Evolutionary conservation across 2,888 invertebrate genomes (phyloP), one percentile per base, ranked within the genome.

Genomic region (Dolichopus griseipennis): DNA sequence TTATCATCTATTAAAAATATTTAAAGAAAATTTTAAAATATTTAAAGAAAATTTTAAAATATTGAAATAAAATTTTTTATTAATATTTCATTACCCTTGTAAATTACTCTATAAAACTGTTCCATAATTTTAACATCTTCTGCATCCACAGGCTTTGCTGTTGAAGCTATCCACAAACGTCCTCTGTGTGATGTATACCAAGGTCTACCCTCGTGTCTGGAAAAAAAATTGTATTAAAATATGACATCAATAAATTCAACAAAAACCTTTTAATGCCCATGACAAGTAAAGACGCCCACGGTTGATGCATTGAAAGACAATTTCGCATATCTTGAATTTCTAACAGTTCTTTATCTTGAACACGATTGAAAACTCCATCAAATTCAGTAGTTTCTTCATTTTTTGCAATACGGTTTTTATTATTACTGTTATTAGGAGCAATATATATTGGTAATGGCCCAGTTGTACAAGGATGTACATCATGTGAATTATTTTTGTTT

Each of bases 171-270:
- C 97, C 97, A 98, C 65, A 98, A 82, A 63, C 94, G 86, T 0
- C 97, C 98, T 75, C 97, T 86, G 80, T 97, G 95, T 65, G 90
- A 85, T 0, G 91, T 90, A 77, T 95, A 95, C 97, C 97, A 98
- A 2, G 88, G 89, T 69, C 97, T 86, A 18, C 97, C 97, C 83
- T 98, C 97, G 79, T 96, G 94, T 64, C 91, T 93, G n/a, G n/a
- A n/a, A n/a, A 75, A 4, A 61, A 66, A 66, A 68, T 64, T 34
- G 61, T 68, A 15, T 63, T 10, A 20, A 68, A 27, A 8, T 21
- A 77, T 1, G 20, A 20, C 2, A 27, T n/a, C n/a, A 18, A 2
- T 66, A 33, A 6, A 33, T n/a, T 7, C n/a, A 21, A 69, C 67
- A 69, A 27, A 27, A 76, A 92, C 95, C 87, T 85, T 83, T 97